phyloP scores from a whole-genome alignment of 1,140 invertebrate species.

The Diploscapter pachys region DNA sequence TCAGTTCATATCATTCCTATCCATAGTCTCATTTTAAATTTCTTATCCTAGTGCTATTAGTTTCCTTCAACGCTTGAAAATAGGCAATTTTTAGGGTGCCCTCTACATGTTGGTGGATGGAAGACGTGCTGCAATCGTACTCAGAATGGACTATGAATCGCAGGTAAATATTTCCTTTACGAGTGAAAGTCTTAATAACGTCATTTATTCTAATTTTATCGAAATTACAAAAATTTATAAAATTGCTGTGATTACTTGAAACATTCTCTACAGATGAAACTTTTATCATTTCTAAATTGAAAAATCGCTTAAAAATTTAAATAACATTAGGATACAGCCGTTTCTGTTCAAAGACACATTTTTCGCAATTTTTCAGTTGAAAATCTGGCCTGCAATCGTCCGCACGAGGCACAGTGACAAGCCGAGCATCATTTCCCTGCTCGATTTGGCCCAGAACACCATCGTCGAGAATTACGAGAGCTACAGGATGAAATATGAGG shows the following conservation, averaged over 20 bases:
- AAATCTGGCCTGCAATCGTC: background rate
- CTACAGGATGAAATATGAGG: slow-evolving; percentile 59
- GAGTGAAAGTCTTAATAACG: too few species aligned
- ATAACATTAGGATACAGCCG: too few species aligned
- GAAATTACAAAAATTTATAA: too few species aligned
- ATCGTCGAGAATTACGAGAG: slow-evolving; percentile 64
- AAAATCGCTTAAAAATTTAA: too few species aligned
- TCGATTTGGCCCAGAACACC: slow-evolving; percentile 66
- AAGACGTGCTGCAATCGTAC: slow-evolving; percentile 65
- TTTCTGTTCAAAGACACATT: too few species aligned
- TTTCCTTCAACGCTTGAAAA: background rate
- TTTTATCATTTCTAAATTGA: too few species aligned
- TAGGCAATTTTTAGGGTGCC: background rate
- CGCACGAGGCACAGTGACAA: slow-evolving; percentile 1
- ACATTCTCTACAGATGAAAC: too few species aligned
- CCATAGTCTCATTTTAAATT: background rate
- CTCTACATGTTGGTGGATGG: background rate
- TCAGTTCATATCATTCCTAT: slow-evolving; percentile 32
- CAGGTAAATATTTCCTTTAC: slow-evolving; percentile 60
- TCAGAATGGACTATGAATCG: slow-evolving; percentile 74
- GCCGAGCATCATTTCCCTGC: slow-evolving; percentile 61
- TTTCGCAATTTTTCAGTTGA: background rate
- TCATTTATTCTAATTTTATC: too few species aligned
- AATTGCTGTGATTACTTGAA: too few species aligned
- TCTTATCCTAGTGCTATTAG: background rate